Evolutionary conservation across 2,888 invertebrate genomes (phyloP).

Genomic region (Cyclophora albipunctata): DNA sequence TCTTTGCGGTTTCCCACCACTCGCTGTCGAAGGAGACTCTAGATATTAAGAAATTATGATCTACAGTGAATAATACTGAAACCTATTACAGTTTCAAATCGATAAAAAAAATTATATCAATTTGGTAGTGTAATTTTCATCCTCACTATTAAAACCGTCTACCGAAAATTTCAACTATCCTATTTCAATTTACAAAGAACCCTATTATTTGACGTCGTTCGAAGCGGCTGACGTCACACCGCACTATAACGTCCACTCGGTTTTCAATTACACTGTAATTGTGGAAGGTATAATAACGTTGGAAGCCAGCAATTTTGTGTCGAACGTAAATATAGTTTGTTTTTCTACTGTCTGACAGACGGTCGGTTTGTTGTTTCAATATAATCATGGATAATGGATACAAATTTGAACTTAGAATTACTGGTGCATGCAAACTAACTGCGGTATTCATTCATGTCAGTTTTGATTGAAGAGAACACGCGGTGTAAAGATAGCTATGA

Average conservation of each 20-base stretch:
- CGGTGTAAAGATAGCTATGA: too few relatives aligned
- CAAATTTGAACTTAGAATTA: neutral
- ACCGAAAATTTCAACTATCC: slow-evolving; percentile 3
- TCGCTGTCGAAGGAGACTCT: too few relatives aligned
- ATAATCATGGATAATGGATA: slow-evolving; percentile 4
- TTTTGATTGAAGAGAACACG: too few relatives aligned
- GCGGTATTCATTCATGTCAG: too few relatives aligned
- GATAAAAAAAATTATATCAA: too few relatives aligned
- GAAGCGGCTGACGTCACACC: slow-evolving; percentile 38
- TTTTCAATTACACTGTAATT: slow-evolving; percentile 71
- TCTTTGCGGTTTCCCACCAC: too few relatives aligned
- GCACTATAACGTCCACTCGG: slow-evolving; percentile 51
- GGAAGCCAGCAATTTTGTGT: slow-evolving; percentile 52
- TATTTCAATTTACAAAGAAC: slow-evolving; percentile 17
- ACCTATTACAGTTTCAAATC: too few relatives aligned
- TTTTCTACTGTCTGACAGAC: slow-evolving; percentile 36
- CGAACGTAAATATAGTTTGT: slow-evolving; percentile 61
- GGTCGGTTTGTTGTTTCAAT: slow-evolving; percentile 5
- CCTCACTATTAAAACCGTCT: too few relatives aligned
- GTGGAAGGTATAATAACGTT: slow-evolving; percentile 57
- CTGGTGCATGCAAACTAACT: too few relatives aligned
- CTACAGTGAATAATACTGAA: too few relatives aligned
- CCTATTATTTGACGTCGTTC: slow-evolving; percentile 22
- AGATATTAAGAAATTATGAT: too few relatives aligned
- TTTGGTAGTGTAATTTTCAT: too few relatives aligned